Base-by-base conservation (phyloP, 2,888 invertebrate genomes). In the Actias luna region DNA sequence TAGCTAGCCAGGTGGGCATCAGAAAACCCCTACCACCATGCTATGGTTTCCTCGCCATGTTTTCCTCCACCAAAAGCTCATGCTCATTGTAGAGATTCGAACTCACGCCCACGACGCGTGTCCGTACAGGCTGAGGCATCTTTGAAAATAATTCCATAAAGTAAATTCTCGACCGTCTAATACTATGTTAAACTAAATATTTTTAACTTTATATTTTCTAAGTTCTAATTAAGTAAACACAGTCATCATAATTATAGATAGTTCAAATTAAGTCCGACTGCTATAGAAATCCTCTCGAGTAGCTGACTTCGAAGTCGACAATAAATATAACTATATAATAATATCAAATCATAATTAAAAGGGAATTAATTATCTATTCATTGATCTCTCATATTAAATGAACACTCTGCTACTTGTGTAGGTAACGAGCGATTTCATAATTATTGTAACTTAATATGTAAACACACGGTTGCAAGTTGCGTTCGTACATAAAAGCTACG, bases 381-480 rank as follows among this genome's bases (percentile, higher is more conserved):
- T 29, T 29, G n/a, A 27, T 12, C n/a, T 57, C 16, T 31, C 57
- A n/a, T 57, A 57, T 31, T 57, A 57, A 4, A 14, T 29, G 18
- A 57, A 57, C n/a, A 57, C 29, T 31, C n/a, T n/a, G 57, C n/a
- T 64, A 67, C 63, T 70, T 67, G 66, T 69, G 62, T 69, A 69
- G 72, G 74, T 77, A 79, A 80, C 75, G 70, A 82, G 75, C 68
- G 68, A 71, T 75, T 77, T 76, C 73, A 69, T 75, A 74, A 75
- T 77, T 70, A 50, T 50, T 50, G 10, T 12, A 22, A 50, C 22
- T 50, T 50, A 67, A 8, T 1, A 1, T 67, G 71, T 3, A 76
- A 78, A 82, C 68, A 79, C 65, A 83, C 68, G 72, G 65, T 1
- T 7, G 1, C 14, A 5, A 63, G 55, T 65, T 67, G 5, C 22